Evolutionary conservation across 2,113 vertebrate species (phyloP).

Genomic region (Narcine bancroftii): DNA sequence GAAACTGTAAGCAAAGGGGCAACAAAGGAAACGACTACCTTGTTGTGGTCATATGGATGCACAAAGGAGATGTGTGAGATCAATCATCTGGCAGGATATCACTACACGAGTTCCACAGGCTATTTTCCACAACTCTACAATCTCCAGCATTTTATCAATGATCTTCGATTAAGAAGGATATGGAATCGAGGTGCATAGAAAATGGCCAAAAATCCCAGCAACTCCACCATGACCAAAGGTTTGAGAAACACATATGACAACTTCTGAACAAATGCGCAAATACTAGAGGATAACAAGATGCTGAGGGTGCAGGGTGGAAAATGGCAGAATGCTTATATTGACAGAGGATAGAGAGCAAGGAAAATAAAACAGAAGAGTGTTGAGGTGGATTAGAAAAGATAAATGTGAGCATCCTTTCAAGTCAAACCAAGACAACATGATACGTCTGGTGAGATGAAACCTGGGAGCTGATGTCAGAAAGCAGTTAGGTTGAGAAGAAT

Average conservation of each 20-base stretch:
- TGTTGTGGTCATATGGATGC: no score
- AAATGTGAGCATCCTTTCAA: background rate
- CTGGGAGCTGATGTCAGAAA: background rate
- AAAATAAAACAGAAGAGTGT: background rate
- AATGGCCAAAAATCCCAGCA: background rate
- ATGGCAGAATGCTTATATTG: background rate
- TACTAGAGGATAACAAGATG: no score
- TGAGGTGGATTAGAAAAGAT: background rate
- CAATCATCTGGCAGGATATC: no score
- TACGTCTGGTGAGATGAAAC: background rate
- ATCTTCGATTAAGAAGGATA: no score
- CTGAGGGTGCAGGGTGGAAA: background rate
- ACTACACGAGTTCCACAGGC: no score
- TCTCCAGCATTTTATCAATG: no score
- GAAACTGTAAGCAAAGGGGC: no score
- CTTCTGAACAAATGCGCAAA: no score
- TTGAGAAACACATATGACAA: background rate
- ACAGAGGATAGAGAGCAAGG: background rate
- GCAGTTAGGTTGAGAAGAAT: background rate
- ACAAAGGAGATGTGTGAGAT: no score
- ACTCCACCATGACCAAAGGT: background rate
- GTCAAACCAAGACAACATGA: background rate
- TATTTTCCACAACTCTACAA: no score
- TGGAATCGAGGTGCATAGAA: no score
- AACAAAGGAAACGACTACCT: no score